Conservation (phyloP, 2,113 vertebrate genomes). For the Burhinus bistriatus region DNA sequence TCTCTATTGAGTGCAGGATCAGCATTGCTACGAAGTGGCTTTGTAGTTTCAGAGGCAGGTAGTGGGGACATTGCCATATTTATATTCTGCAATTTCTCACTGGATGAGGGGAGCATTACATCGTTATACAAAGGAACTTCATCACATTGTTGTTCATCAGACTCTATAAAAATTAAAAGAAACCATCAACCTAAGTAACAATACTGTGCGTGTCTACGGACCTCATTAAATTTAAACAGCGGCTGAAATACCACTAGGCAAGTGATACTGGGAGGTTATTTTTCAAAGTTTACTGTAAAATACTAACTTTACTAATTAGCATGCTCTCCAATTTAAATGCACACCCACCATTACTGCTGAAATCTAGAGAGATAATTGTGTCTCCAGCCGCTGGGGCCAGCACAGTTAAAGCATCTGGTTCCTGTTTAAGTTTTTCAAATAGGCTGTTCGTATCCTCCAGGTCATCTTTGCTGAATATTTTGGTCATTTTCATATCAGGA, state of each 20-base stretch:
- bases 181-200: conserved; percentile 63
- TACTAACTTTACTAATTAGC: background rate
- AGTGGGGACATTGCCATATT: conserved; percentile 87
- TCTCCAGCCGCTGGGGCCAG: conserved; percentile 94
- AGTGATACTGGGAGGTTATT: background rate
- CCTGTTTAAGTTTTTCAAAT: conserved; percentile 89
- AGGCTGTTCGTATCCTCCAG: conserved; percentile 77
- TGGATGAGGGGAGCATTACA: conserved; percentile 92
- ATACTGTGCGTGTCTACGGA: background rate
- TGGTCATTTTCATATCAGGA: conserved; percentile 80
- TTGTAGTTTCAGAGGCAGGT: conserved; percentile 80
- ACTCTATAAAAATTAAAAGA: conserved; percentile 77
- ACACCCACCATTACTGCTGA: conserved; percentile 85
- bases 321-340: conserved; percentile 2
- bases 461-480: conserved; percentile 78
- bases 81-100: conserved; percentile 82
- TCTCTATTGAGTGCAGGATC: conserved; percentile 79
- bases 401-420: conserved; percentile 89
- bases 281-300: background rate
- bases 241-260: background rate
- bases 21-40: conserved; percentile 80
- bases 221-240: conserved; percentile 48
- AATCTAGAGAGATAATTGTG: conserved; percentile 89
- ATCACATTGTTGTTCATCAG: conserved; percentile 83
- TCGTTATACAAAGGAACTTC: conserved; percentile 94